phyloP scores from a whole-genome alignment of 2,113 vertebrate genomes.

The Callipepla californica region DNA sequence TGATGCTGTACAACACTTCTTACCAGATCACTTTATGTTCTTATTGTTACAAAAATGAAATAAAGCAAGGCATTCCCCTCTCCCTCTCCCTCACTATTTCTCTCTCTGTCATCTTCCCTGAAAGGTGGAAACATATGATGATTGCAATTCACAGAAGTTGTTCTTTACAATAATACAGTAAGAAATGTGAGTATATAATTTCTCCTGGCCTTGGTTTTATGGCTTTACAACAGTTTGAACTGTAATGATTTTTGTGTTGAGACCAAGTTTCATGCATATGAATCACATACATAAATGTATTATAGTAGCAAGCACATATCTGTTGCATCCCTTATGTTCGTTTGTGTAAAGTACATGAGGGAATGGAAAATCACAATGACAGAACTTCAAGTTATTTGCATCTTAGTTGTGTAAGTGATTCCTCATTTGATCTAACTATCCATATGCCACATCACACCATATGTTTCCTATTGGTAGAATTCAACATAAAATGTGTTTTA shows the following conservation, averaged over 20 bases:
- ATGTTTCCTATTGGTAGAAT: neutral
- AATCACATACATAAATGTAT: neutral
- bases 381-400: neutral
- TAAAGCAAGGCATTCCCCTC: rapidly evolving
- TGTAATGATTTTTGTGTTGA: neutral
- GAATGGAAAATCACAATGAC: neutral
- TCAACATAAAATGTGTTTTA: neutral
- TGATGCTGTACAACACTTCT: neutral
- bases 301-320: neutral
- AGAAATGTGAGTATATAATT: neutral
- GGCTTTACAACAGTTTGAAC: neutral
- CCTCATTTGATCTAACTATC: neutral
- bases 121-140: neutral
- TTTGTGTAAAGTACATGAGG: neutral
- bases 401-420: neutral
- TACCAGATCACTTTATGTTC: neutral
- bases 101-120: neutral
- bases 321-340: neutral
- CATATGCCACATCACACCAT: rapidly evolving
- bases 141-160: neutral
- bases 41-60: neutral
- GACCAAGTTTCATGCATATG: neutral
- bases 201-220: neutral
- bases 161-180: neutral
- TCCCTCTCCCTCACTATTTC: neutral